Evolutionary conservation across 2,797 vertebrate genomes (phyloP).

Genomic region (Thalassophryne amazonica): DNA sequence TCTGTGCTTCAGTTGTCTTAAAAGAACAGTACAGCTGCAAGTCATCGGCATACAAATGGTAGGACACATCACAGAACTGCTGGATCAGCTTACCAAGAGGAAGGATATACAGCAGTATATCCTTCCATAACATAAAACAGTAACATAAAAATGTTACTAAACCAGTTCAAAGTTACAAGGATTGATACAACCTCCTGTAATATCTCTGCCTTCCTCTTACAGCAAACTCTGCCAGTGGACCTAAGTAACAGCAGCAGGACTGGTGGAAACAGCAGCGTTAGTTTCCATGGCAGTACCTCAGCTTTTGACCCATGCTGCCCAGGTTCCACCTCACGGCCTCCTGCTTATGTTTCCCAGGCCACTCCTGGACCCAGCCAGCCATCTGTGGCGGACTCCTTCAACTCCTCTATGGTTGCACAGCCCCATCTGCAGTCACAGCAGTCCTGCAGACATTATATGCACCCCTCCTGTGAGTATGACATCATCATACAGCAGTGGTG

Average conservation of each 20-base stretch:
- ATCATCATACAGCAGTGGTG: no score
- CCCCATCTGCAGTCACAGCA: slow-evolving; percentile 85
- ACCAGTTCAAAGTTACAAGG: no score
- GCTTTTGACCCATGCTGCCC: slow-evolving; percentile 98
- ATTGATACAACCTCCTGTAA: no score
- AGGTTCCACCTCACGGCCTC: slow-evolving; percentile 87
- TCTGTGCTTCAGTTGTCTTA: no score
- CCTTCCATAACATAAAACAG: no score
- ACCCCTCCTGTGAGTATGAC: slow-evolving; percentile 74
- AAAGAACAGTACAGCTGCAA: no score
- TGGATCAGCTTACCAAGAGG: no score
- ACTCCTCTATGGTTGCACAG: slow-evolving; percentile 86
- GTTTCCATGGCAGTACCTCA: slow-evolving; percentile 91
- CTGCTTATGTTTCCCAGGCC: slow-evolving; percentile 87
- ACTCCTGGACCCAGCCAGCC: slow-evolving; percentile 87
- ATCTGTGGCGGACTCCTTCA: slow-evolving; percentile 84
- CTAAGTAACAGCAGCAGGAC: slow-evolving; percentile 90
- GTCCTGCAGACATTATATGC: slow-evolving; percentile 92
- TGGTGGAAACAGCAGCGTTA: slow-evolving; percentile 77
- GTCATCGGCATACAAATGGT: no score
- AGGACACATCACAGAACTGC: no score
- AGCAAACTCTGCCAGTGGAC: slow-evolving; percentile 97
- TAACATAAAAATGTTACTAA: no score
- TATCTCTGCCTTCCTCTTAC: slow-evolving; percentile 9
- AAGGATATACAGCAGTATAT: no score